Evolutionary conservation across 2,797 vertebrate species (phyloP), one percentile per base, ranked within the genome.

Genomic region (Cryptoprocta ferox): DNA sequence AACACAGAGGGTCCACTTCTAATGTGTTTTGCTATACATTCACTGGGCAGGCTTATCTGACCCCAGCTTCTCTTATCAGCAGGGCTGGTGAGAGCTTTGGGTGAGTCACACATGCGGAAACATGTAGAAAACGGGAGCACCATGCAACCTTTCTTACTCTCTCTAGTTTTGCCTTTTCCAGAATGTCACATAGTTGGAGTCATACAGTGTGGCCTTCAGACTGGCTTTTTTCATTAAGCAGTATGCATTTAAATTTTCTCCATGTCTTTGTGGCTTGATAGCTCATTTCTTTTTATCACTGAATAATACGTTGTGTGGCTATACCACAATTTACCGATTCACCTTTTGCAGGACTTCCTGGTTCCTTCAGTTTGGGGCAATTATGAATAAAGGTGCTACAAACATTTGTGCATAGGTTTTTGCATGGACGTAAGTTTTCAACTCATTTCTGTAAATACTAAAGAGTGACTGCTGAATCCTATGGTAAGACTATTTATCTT

Each of bases 81-180:
- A 93, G 39, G 75, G 73, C 35, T 84, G 21, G 32, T 35, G 32
- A 86, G 63, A 42, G 59, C 28, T 85, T 45, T 89, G 45, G 53
- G 30, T 91, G 56, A 96, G n/a, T 91, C 81, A 96, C 53, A 86
- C 13, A 50, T 39, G n/a, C 0, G 13, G 26, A 96, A 66, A 18
- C 1, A 8, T 28, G 78, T 86, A 56, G 94, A 83, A 96, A 96
- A 90, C 53, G 83, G 83, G 61, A 93, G 45, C 37, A 88, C 66
- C 37, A 59, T 2, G 13, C 21, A 42, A 45, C 14, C 42, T 80
- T 95, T 91, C 53, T 56, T 19, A 89, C 45, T 93, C 61, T 61
- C n/a, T 89, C 37, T 59, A 66, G 65, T 78, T 96, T 53, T 89
- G 50, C 68, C 42, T 91, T 93, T 95, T 81, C 84, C 53, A 94